Base-by-base conservation (phyloP, 1,140 invertebrate genomes). In the Lucilia cuprina region DNA sequence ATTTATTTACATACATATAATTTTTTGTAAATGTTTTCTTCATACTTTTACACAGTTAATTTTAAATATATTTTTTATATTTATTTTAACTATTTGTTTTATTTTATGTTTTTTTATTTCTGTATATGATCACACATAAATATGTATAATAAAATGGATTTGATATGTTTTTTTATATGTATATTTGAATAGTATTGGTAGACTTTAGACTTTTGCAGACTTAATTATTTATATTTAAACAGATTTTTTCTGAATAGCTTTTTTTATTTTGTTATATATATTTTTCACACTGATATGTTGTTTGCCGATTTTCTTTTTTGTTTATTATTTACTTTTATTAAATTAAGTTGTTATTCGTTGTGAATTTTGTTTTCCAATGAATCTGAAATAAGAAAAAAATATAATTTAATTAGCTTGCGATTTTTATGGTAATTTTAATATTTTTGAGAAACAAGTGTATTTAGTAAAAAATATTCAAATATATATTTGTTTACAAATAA, bases 261-360 rank as follows among this genome's bases (percentile, higher is more conserved):
- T 70, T 55, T 55, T 70, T 10, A 9, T 25, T 9, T 70, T 21
- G 65, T 2, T 21, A 70, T 70, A 25, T 2, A 21, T 70, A 70
- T 70, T 70, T 70, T 70, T 70, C n/a, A 60, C 55, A 70, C 65
- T 70, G 65, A 70, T 70, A 70, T 70, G 65, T 12, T 70, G 19
- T 21, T 70, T 25, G 5, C 4, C 25, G 25, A 30, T 60, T n/a
- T 60, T 70, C 7, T 70, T 19, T 19, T 70, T 70, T 70, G 17
- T 60, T 70, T 70, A 70, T 70, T 70, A n/a, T 70, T 70, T 25
- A 55, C 21, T 70, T 70, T 70, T 60, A 60, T n/a, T 60, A 17
- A 60, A 25, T 70, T 21, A 70, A 70, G 65, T 70, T 21, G n/a
- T 70, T 3, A 2, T 70, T 70, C 65, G 65, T 70, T 70, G 65